phyloP scores from a whole-genome alignment of 2,888 invertebrate genomes.

The Philopedon plagiatum region DNA sequence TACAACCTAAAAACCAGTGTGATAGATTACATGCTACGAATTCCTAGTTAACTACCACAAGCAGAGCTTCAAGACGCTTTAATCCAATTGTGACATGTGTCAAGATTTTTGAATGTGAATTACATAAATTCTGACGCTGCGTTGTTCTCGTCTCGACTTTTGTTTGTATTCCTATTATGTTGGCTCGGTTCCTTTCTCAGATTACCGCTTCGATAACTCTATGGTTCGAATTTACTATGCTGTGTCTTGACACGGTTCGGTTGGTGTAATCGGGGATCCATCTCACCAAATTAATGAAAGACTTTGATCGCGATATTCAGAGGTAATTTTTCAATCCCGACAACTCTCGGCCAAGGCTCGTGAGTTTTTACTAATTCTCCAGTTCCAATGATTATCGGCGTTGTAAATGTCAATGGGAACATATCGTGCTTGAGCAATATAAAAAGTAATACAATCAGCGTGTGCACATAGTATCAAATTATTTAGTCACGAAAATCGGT shows the following conservation, averaged over 20 bases:
- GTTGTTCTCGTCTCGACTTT: constrained; percentile 26
- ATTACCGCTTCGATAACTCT: constrained; percentile 63
- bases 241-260: constrained; percentile 64
- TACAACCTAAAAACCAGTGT: background rate
- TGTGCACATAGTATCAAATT: constrained; percentile 1
- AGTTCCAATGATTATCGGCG: constrained; percentile 21
- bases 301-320: constrained; percentile 59
- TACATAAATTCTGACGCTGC: constrained; percentile 47
- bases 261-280: constrained; percentile 63
- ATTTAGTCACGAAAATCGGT: background rate
- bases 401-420: constrained; percentile 23
- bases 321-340: constrained; percentile 48
- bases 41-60: constrained; percentile 15
- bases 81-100: constrained; percentile 68
- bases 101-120: constrained; percentile 53
- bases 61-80: constrained; percentile 53
- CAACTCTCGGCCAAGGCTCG: constrained; percentile 24
- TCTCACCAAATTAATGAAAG: constrained; percentile 64
- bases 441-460: constrained; percentile 9
- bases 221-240: constrained; percentile 62
- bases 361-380: constrained; percentile 34
- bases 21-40: constrained; percentile 28
- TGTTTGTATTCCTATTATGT: constrained; percentile 48
- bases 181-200: constrained; percentile 58
- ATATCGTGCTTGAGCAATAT: constrained; percentile 15